Base-by-base conservation (phyloP, 2,888 invertebrate species). In the Lochmaea crataegi region DNA sequence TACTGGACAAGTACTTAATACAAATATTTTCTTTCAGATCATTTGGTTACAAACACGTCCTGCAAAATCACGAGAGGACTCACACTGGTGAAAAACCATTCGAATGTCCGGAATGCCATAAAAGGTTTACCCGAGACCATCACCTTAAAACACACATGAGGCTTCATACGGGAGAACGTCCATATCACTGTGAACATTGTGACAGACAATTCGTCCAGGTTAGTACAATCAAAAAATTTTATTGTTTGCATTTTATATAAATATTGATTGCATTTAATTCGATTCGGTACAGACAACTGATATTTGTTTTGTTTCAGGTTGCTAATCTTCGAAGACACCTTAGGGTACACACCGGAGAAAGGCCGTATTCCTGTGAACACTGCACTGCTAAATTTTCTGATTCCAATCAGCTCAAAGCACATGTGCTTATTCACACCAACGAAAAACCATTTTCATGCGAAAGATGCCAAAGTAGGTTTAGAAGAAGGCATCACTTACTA, bases 41-140 rank as follows among this genome's bases (percentile, higher is more conserved):
- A 12, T 97, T 97, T 83, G 96, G 96, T 64, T 97, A 97, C 89
- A 97, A 97, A 84, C 97, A 97, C 87, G 97, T 97, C 22, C 89
- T 97, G 65, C 96, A 97, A 87, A 97, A 97, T 85, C 97, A 97
- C 87, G 96, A 96, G 83, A 91, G 97, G 80, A 97, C 97, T 0
- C 97, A 97, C 86, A 97, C 97, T 0, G 97, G 97, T 0, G 97
- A 97, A 85, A 97, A 97, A 83, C 97, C 97, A 0, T 97, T 96
- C 88, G 94, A 96, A 85, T 97, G 97, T 83, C 93, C 92, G 42
- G 94, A 96, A 86, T 97, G 97, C 84, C 94, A 96, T 85, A 97
- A 97, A 86, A 77, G 96, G 77, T 97, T 97, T 87, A 97, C 96
- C 1, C 90, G 97, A 65, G 97, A 97, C 85, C 97, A 97, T 83